Base-by-base conservation (phyloP, 2,888 invertebrate species). In the Cephus spinipes region DNA sequence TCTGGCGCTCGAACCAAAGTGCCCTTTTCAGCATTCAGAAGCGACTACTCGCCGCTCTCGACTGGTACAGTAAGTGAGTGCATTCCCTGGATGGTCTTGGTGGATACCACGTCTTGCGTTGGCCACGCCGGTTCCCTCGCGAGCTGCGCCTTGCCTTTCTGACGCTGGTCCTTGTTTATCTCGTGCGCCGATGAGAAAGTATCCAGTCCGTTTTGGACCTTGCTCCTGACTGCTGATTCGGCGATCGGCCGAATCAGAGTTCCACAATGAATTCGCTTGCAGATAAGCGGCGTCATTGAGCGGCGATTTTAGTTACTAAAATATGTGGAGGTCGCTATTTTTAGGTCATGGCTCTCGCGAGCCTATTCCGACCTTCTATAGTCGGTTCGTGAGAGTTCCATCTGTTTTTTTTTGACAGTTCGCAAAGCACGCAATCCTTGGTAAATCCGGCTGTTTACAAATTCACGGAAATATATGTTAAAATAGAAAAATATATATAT, bases 311-410 rank as follows among this genome's bases (percentile, higher is more conserved):
- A 79, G 84, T 83, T 85, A 82, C 80, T 81, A 80, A 85, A 86
- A 83, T 85, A 79, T 79, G 81, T 78, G 79, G 81, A 84, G 86
- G 83, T 82, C 81, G 83, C 81, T 84, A 87, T 87, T 88, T 87
- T 87, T 85, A 83, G 86, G 86, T 86, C 86, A 88, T 83, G 87
- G 87, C 82, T 82, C 80, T 55, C 78, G 76, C 68, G 23, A 23
- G 23, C 55, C 55, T 23, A 55, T 55, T 55, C 9, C 55, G 55
- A 55, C 55, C 55, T 55, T 55, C 55, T 23, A 23, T 36, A 4
- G 36, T 36, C 36, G 36, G 36, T 15, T 36, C 36, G 12, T 15
- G 12, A 36, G 36, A 36, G 36, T 15, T 36, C 36, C 36, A 36
- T 36, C 12, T 15, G 12, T 12, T 35, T 12, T 15, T 35, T 36